These are phyloP conservation scores for Allophyes oxyacanthae DNA, from an alignment of 2,888 invertebrate species.

Conservation along the genomic window DNA sequence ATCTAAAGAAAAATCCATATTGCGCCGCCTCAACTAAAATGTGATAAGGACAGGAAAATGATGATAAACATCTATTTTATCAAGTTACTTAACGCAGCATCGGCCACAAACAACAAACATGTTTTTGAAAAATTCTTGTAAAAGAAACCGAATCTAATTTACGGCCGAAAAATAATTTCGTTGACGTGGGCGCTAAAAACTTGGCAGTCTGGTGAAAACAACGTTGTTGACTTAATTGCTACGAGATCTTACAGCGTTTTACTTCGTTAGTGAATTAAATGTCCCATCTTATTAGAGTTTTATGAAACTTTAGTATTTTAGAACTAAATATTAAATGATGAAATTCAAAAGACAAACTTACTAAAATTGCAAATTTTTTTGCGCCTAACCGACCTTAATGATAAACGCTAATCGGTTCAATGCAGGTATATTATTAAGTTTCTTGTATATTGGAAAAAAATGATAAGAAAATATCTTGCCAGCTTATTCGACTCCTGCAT, in stretches of 20 bases:
- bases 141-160: slow-evolving; percentile 25
- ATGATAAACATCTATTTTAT: slow-evolving; percentile 19
- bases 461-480: no score
- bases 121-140: slow-evolving; percentile 39
- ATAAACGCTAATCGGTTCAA: no score
- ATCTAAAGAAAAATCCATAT: no score
- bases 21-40: no score
- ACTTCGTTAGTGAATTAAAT: slow-evolving; percentile 30
- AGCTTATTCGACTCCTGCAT: no score
- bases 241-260: slow-evolving; percentile 22
- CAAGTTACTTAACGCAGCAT: slow-evolving; percentile 21
- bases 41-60: no score
- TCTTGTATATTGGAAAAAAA: no score
- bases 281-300: background rate
- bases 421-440: no score
- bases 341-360: no score
- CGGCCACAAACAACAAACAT: slow-evolving; percentile 43
- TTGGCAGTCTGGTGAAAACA: slow-evolving; percentile 39
- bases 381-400: no score
- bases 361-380: no score
- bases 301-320: background rate
- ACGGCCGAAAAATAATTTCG: slow-evolving; percentile 31
- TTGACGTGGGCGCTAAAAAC: slow-evolving; percentile 10
- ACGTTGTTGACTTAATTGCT: slow-evolving; percentile 40
- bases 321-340: no score